These are phyloP conservation scores for Disparrhopalites patrizii DNA, from an alignment of 2,888 invertebrate species.

Conservation along the genomic window DNA sequence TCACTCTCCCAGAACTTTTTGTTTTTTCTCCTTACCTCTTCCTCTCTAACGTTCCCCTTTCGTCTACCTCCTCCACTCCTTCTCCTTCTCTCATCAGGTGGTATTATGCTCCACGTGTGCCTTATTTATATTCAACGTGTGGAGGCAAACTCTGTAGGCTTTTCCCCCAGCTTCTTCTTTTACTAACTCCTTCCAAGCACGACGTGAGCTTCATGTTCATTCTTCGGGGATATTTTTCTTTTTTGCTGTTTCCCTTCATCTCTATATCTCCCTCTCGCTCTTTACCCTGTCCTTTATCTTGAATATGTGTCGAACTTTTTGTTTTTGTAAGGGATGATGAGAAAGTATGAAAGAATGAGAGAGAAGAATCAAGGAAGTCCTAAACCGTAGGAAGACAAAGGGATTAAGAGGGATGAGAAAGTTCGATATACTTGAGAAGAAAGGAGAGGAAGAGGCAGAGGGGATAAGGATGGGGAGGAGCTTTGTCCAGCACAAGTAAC, in stretches of 20 bases:
- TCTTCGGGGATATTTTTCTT: too few species aligned
- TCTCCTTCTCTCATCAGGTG: constrained; percentile 18
- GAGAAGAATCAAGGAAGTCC: too few species aligned
- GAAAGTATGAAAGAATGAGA: neutral
- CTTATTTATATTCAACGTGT: constrained; percentile 11
- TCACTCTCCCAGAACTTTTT: constrained; percentile 11
- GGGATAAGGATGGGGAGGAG: too few species aligned
- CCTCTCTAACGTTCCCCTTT: too few species aligned
- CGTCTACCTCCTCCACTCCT: too few species aligned
- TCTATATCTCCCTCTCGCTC: neutral
- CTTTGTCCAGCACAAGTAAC: too few species aligned
- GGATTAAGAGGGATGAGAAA: too few species aligned
- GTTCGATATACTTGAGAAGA: neutral
- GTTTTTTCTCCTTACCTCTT: too few species aligned
- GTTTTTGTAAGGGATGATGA: neutral
- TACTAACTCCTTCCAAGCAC: neutral
- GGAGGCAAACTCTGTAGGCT: neutral
- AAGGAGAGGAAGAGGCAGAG: neutral
- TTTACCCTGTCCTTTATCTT: neutral
- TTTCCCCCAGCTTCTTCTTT: neutral
- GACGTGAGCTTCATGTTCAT: neutral
- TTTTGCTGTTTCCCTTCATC: neutral
- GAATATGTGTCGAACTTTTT: constrained; percentile 2
- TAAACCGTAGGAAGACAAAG: too few species aligned
- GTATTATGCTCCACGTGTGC: constrained; percentile 6